Evolutionary conservation across 2,797 vertebrate genomes (phyloP).

Genomic region (Danionella dracula): DNA sequence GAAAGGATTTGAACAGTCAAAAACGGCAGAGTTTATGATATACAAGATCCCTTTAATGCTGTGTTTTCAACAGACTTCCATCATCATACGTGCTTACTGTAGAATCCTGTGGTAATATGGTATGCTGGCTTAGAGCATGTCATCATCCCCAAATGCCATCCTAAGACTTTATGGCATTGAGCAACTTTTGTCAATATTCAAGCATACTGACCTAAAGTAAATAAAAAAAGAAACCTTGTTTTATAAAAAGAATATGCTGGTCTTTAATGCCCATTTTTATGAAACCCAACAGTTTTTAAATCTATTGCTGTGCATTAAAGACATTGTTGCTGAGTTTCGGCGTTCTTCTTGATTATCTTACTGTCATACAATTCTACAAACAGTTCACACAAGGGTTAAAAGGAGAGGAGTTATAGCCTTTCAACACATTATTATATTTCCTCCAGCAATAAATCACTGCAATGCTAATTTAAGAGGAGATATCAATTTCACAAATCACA

Average conservation of each 20-base stretch:
- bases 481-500: not conserved
- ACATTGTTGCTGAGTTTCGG: too few species aligned
- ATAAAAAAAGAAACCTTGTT: not conserved
- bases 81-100: not conserved
- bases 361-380: not conserved
- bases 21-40: not conserved
- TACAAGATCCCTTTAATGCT: not conserved
- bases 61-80: not conserved
- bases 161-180: not conserved
- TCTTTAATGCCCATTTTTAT: conserved; percentile 6
- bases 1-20: not conserved
- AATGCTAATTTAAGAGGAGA: not conserved
- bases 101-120: conserved; percentile 6
- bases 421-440: conserved; percentile 9
- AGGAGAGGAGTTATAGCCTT: not conserved
- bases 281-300: not conserved
- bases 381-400: not conserved
- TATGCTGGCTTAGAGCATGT: not conserved
- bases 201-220: not conserved
- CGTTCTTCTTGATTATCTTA: too few species aligned
- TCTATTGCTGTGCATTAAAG: too few species aligned
- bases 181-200: not conserved
- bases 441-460: not conserved
- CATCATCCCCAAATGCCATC: too few species aligned
- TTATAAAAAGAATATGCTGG: not conserved